Base-by-base conservation (phyloP, 2,888 invertebrate species). In the Aphidius colemani region DNA sequence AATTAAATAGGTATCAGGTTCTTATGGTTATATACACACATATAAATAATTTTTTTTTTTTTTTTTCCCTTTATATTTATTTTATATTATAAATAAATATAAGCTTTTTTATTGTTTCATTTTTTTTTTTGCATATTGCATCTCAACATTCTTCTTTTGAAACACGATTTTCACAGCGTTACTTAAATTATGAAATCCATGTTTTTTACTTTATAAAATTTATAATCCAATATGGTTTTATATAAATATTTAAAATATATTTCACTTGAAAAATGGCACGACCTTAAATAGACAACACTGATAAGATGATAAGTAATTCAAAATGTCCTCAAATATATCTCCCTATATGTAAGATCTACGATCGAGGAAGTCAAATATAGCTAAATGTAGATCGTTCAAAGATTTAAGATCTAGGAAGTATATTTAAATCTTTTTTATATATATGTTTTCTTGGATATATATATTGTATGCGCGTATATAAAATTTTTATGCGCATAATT, bases 1-100 rank as follows among this genome's bases (percentile, higher is more conserved):
- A 61, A 61, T 61, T 61, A 61, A 61, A 61, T 53, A 11, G 46
- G 39, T 45, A 57, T 57, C 18, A 57, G 57, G 46, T 57, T 46
- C 48, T 46, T 46, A 30, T 30, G 30, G 30, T 30, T 30, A 39
- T 30, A 57, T 56, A 56, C 18, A 56, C 2, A 41, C 44, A 18
- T 41, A 48, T 48, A 7, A 7, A 7, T 9, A 5, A 10, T 18
- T 57, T 39, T 57, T 57, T 30, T 30, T 30, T n/a, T n/a, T n/a
- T n/a, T n/a, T n/a, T n/a, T 30, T 30, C 30, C 3, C 30, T 30
- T 30, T 30, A 30, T 30, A 30, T 30, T 30, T 30, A 30, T 30
- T 30, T 30, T 30, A 30, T 30, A 30, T 30, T 30, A 30, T 30
- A 30, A 30, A 30, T 30, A 30, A 30, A 2, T 2, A 30, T 30